Percentiles rank a stretch among this genome's conserved stretches.
phyloP scores from a whole-genome alignment of 92 coral and sea anemone species.

The Micromussa lordhowensis region DNA sequence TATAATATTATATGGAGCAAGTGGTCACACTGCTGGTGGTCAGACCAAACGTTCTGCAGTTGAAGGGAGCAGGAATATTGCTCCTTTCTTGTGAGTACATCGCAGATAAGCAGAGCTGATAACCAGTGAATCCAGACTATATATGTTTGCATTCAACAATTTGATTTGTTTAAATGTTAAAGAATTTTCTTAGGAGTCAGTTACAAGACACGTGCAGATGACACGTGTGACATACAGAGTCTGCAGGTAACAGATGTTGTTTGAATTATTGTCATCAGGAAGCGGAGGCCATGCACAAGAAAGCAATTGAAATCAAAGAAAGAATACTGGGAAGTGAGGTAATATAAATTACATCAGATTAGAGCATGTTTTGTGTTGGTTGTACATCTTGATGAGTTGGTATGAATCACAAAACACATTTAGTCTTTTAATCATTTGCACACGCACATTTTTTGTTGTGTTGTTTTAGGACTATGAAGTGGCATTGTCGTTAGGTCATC shows the following conservation, averaged over 20 bases:
- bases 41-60: too few relatives aligned
- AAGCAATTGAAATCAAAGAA: constrained; percentile 98
- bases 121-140: too few relatives aligned
- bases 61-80: neutral
- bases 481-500: constrained; percentile 93
- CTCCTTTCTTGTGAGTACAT: too few relatives aligned
- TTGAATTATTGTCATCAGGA: constrained; percentile 62
- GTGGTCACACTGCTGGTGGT: too few relatives aligned
- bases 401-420: too few relatives aligned
- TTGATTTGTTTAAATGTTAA: too few relatives aligned
- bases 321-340: constrained; percentile 94
- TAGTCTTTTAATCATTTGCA: too few relatives aligned
- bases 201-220: neutral
- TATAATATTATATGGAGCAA: neutral
- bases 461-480: constrained; percentile 92
- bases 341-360: neutral
- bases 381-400: too few relatives aligned
- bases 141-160: too few relatives aligned
- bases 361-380: neutral
- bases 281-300: constrained; percentile 97
- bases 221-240: neutral
- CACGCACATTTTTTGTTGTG: neutral
- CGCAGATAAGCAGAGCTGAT: too few relatives aligned
- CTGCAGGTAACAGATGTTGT: neutral
- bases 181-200: too few relatives aligned